Conservation (phyloP, 2,113 vertebrate genomes). For the Paraplagusia blochii region DNA sequence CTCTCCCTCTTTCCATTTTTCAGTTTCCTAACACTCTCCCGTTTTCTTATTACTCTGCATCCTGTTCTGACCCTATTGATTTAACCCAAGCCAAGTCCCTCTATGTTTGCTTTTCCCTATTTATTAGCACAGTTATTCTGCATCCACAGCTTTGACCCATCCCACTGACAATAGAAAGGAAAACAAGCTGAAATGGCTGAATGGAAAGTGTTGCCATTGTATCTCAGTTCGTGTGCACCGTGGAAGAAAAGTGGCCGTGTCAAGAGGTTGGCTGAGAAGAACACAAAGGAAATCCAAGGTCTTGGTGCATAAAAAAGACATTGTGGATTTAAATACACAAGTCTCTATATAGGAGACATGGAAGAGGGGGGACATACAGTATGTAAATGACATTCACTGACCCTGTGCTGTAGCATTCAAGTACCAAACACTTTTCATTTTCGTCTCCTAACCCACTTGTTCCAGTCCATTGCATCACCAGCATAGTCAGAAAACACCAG, state of each 20-base stretch:
- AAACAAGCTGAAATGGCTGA: conserved; percentile 44
- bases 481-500: background rate
- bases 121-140: conserved; percentile 63
- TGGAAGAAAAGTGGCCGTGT: conserved; percentile 18
- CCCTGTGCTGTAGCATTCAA: conserved; percentile 3
- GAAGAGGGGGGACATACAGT: background rate
- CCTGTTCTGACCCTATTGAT: conserved; percentile 62
- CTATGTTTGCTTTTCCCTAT: conserved; percentile 41
- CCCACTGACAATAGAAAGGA: conserved; percentile 49
- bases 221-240: conserved; percentile 33
- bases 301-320: background rate
- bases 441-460: conserved; percentile 16
- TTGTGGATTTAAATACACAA: background rate
- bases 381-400: conserved; percentile 2
- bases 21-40: conserved; percentile 27
- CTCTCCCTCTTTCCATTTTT: conserved; percentile 19
- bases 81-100: conserved; percentile 28
- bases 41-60: conserved; percentile 23
- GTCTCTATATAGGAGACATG: background rate
- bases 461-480: conserved; percentile 2
- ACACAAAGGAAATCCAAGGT: background rate
- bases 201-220: conserved; percentile 48
- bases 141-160: conserved; percentile 50
- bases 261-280: conserved; percentile 11
- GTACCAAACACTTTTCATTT: background rate